Base-by-base conservation (phyloP, 2,113 vertebrate species). In the Bubo bubo region DNA sequence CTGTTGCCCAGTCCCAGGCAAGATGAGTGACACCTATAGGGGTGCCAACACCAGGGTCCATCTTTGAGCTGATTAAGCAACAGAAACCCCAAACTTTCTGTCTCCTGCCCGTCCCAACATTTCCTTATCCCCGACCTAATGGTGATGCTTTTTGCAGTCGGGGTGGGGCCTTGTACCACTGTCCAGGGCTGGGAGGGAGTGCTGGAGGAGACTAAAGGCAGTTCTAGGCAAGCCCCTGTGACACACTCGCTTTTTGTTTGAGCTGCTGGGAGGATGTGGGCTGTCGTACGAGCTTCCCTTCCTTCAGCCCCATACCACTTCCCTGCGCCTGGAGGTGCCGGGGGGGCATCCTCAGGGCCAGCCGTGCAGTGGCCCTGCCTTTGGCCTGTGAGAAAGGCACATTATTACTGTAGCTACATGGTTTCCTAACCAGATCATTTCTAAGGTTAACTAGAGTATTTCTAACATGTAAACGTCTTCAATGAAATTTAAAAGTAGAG, bases 291-390 rank as follows among this genome's bases (percentile, higher is more conserved):
- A 60, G 20, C 27, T 76, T 16, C 35, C 22, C 41, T 62, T 62
- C 4, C 1, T 60, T 62, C 24, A 71, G 12, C 35, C 37, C 26
- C 1, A 0, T 35, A 4, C 17, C 19, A 11, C 19, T n/a, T 5
- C 35, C 39, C 24, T 26, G 41, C 22, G 27, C 12, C 34, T 45
- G 16, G 43, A 66, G 15, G 17, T 55, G 60, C 30, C 8, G 11
- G 35, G n/a, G 47, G 32, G 39, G 9, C 34, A 59, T 32, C n/a
- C 27, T 24, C 0, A 0, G 39, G 24, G 9, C 19, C 41, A 39
- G 12, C 7, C 1, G 0, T 10, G 8, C 34, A 10, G 3, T 2
- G 20, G 22, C 28, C 32, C 37, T 74, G 37, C 14, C 26, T 73
- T 66, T 35, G 53, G 34, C 50, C 47, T 45, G 35, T 28, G 24